These are phyloP conservation scores for Morinoia aosen DNA, from an alignment of 2,888 invertebrate species.

Conservation along the genomic window DNA sequence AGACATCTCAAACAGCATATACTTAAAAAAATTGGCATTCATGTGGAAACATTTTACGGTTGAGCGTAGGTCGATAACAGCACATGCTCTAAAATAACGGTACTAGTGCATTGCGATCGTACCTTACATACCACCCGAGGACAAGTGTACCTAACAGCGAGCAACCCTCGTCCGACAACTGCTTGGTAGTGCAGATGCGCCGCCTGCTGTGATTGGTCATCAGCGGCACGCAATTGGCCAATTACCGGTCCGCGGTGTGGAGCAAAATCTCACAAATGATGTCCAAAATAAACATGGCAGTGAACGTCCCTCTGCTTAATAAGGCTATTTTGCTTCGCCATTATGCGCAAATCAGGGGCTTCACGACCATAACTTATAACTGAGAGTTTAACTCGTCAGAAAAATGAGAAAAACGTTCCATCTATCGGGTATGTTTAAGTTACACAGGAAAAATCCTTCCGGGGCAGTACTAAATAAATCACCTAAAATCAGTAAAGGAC, in stretches of 20 bases:
- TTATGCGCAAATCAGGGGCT: neutral
- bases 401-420: neutral
- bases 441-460: neutral
- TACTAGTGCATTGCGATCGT: no score
- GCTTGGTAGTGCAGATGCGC: neutral
- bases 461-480: neutral
- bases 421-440: neutral
- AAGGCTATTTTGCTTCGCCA: neutral
- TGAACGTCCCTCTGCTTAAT: neutral
- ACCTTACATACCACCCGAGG: no score
- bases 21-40: no score
- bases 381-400: neutral
- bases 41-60: no score
- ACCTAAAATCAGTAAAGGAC: neutral
- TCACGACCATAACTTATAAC: neutral
- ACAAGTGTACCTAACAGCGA: no score
- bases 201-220: constrained; percentile 8
- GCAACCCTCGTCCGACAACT: neutral
- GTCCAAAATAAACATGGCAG: neutral
- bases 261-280: neutral
- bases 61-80: no score
- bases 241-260: constrained; percentile 5
- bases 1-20: no score
- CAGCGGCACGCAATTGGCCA: neutral
- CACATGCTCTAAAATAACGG: no score